Conservation (phyloP, 2,888 invertebrate genomes). For the Drosophila subsilvestris region DNA sequence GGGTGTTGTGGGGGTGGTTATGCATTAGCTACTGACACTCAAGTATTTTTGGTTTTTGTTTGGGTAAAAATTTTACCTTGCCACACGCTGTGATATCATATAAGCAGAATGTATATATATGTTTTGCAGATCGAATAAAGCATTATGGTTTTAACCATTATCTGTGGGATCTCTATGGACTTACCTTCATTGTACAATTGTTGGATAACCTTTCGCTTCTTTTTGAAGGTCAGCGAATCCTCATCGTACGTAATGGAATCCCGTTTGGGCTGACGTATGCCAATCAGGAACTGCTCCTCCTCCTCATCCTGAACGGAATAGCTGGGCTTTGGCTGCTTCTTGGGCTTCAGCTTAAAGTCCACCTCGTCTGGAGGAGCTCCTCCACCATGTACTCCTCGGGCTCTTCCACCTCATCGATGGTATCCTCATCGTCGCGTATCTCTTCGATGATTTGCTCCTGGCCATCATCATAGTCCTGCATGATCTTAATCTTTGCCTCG, state of each 20-base stretch:
- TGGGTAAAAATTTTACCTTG: constrained; percentile 76
- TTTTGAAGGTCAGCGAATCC: constrained; percentile 88
- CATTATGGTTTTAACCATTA: constrained; percentile 19
- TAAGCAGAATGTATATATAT: constrained; percentile 76
- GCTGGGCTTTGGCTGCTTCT: constrained; percentile 83
- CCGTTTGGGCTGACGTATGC: constrained; percentile 85
- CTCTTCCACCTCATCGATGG: constrained; percentile 85
- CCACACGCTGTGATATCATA: constrained; percentile 83
- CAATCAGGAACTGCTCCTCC: constrained; percentile 86
- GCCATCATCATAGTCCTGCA: constrained; percentile 87
- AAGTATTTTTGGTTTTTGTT: constrained; percentile 28
- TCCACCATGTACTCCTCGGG: constrained; percentile 86
- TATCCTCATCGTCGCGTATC: constrained; percentile 86
- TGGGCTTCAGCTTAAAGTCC: constrained; percentile 85
- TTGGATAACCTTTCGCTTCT: constrained; percentile 88
- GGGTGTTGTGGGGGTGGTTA: constrained; percentile 33
- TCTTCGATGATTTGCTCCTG: constrained; percentile 87
- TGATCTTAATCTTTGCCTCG: constrained; percentile 89
- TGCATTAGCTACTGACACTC: constrained; percentile 74
- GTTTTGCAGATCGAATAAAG: constrained; percentile 27
- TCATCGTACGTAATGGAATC: constrained; percentile 86
- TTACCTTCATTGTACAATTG: constrained; percentile 85
- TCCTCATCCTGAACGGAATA: constrained; percentile 86
- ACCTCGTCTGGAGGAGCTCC: constrained; percentile 85
- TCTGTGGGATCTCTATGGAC: constrained; percentile 28